Percentiles rank a stretch among this genome's conserved stretches.
phyloP scores from a whole-genome alignment of 2,888 invertebrate genomes.

The Calliscelio sp. region DNA sequence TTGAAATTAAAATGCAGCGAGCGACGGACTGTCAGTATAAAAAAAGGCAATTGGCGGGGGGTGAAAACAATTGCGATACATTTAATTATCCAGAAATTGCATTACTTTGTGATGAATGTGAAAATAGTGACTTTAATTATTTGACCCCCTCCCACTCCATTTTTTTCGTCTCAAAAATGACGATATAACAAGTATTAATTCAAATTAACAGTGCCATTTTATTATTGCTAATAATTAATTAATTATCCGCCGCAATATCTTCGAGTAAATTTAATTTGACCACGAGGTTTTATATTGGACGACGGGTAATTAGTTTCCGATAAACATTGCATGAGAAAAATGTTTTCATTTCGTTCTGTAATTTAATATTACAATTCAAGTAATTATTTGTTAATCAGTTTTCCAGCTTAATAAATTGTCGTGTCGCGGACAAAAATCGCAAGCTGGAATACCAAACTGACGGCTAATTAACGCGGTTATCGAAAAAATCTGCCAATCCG shows the following conservation, averaged over 20 bases:
- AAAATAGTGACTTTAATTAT: too few species aligned
- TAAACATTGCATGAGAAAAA: conserved; percentile 37
- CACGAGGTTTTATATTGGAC: conserved; percentile 35
- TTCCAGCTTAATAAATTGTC: conserved; percentile 1
- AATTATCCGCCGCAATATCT: conserved; percentile 51
- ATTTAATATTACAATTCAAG: conserved; percentile 52
- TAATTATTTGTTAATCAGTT: conserved; percentile 53
- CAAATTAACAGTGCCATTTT: conserved; percentile 49
- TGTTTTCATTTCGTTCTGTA: conserved; percentile 23
- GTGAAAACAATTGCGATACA: conserved; percentile 1
- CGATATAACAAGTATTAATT: conserved; percentile 61
- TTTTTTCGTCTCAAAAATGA: too few species aligned
- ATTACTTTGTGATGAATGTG: not conserved
- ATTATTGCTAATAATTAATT: conserved; percentile 51
- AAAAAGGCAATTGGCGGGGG: too few species aligned
- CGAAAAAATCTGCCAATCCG: not conserved
- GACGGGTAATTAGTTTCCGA: conserved; percentile 60
- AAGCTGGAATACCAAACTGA: too few species aligned
- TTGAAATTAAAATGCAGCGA: conserved; percentile 50
- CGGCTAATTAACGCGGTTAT: conserved; percentile 52
- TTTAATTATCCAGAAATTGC: conserved; percentile 44
- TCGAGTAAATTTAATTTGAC: conserved; percentile 46
- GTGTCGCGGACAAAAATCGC: conserved; percentile 28
- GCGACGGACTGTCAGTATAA: not conserved
- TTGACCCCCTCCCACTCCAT: too few species aligned